Evolutionary conservation across 2,113 vertebrate genomes (phyloP).

Genomic region (Natator depressus): DNA sequence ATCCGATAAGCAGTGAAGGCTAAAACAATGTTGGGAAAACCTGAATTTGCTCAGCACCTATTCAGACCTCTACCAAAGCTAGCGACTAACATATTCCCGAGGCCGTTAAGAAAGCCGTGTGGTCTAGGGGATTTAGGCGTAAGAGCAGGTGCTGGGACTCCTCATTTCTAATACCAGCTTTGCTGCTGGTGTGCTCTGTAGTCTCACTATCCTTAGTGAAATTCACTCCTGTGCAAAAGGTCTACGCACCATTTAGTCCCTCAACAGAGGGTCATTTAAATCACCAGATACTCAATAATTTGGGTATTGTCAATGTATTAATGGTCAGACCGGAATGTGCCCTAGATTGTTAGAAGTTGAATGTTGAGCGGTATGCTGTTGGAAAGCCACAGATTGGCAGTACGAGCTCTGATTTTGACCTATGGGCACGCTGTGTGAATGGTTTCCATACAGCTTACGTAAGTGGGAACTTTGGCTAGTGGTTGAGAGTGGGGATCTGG

Average conservation of each 20-base stretch:
- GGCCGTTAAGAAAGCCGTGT: background rate
- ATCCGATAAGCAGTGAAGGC: background rate
- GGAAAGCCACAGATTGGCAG: constrained; percentile 56
- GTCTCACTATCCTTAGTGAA: fast-evolving
- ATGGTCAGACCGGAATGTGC: constrained; percentile 52
- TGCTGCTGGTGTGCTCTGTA: background rate
- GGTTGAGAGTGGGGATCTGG: constrained; percentile 27
- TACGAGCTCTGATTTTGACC: background rate
- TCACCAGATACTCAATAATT: constrained; percentile 4
- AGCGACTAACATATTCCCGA: background rate
- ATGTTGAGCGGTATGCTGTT: constrained; percentile 35
- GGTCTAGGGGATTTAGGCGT: background rate
- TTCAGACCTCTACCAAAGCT: background rate
- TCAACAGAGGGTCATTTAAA: background rate
- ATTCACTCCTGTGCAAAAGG: background rate
- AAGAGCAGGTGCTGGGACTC: background rate
- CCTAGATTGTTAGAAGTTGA: constrained; percentile 29
- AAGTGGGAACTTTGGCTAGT: background rate
- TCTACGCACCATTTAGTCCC: background rate
- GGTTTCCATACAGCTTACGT: constrained; percentile 22
- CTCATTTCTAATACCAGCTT: fast-evolving
- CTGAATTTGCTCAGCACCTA: background rate
- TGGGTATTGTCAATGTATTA: constrained; percentile 49
- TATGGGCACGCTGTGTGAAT: background rate
- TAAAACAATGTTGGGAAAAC: constrained; percentile 63